Percentiles rank a stretch among this genome's conserved stretches.
phyloP scores from a whole-genome alignment of 2,888 invertebrate species.

The Latrodectus hesperus region DNA sequence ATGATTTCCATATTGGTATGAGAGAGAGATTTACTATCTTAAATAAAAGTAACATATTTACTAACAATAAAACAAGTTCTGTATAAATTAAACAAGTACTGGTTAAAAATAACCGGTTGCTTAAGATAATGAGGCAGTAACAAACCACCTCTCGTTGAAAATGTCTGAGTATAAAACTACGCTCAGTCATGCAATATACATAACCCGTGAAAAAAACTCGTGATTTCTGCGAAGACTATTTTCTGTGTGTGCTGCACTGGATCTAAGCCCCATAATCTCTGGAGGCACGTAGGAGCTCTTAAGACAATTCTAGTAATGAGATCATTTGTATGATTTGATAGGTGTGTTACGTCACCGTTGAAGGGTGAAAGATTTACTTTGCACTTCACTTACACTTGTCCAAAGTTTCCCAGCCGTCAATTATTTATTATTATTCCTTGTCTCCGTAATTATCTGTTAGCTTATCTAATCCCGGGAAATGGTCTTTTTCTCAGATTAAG shows the following conservation, averaged over 20 bases:
- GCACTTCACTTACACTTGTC: background rate
- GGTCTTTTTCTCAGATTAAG: constrained; percentile 2
- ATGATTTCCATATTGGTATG: too few species aligned
- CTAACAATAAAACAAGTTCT: too few species aligned
- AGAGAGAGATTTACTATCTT: too few species aligned
- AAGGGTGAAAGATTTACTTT: constrained; percentile 2
- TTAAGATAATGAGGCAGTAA: too few species aligned
- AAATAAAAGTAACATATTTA: too few species aligned
- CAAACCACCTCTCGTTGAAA: too few species aligned
- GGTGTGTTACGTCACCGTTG: constrained; percentile 3
- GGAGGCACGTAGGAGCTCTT: background rate
- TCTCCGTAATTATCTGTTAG: background rate
- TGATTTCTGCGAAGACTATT: background rate
- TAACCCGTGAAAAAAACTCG: background rate
- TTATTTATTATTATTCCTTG: background rate
- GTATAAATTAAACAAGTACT: too few species aligned
- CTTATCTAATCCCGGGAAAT: background rate
- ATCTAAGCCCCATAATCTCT: background rate
- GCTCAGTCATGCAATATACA: constrained; percentile 1
- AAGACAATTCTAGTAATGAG: background rate
- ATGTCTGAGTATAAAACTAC: background rate
- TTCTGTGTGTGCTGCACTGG: background rate
- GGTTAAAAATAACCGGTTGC: too few species aligned
- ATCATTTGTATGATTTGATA: constrained; percentile 3
- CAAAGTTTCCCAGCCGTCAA: constrained; percentile 1